Base-by-base conservation (phyloP, 2,888 invertebrate genomes). In the Lasioglossum morio region DNA sequence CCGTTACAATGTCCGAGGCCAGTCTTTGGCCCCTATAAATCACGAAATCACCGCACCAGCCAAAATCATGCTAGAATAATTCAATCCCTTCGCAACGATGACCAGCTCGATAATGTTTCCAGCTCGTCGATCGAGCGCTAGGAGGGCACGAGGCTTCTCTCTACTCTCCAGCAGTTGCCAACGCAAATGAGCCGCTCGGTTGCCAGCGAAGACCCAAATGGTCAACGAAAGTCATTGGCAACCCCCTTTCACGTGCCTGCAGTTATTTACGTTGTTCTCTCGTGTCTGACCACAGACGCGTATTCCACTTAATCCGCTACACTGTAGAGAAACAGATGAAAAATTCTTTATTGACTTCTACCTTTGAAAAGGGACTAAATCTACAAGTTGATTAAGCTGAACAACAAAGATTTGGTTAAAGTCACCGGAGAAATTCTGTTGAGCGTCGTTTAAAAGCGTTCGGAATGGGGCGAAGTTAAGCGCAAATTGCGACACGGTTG, bases 351-450 rank as follows among this genome's bases (percentile, higher is more conserved):
- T 1, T 34, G 34, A 34, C 34, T 3, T 34, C 34, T 34, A 34
- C 34, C 34, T 34, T 34, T 34, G 34, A 14, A 30, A 27, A 14
- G 2, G 30, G 5, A 5, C 27, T 14, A 30, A 60, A 60, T 30
- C 60, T 60, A 14, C 27, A 2, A 27, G 27, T 27, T 27, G 14
- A 1, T 27, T 14, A 5, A 12, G 30, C 60, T 14, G 2, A 5
- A 27, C 27, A 16, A 27, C n/a, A 60, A 60, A 60, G 27, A 60
- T 60, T 60, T 30, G 60, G 4, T 60, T 60, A 16, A 60, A 60
- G n/a, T 16, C 73, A 10, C 34, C 27, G 73, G 76, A 77, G 79
- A 72, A 88, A 82, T 80, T 77, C 75, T 74, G 74, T 82, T 85
- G 60, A 87, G 66, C 78, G 37, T 63, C 34, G 70, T 75, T 85